Conservation (phyloP, 2,797 vertebrate genomes). For the Chaetophractus vellerosus region DNA sequence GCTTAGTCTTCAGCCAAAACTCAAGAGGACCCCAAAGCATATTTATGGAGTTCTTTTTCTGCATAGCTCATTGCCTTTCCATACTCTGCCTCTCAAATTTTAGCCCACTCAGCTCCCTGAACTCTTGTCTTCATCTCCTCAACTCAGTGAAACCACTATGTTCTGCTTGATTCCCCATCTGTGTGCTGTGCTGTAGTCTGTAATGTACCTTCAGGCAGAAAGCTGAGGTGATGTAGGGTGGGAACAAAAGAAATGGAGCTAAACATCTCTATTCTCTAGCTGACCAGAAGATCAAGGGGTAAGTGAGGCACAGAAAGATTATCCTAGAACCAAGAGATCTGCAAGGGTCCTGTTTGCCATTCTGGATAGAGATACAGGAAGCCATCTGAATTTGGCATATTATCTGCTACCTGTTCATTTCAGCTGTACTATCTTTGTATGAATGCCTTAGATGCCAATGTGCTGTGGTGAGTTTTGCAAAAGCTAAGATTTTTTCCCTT, state of each 20-base stretch:
- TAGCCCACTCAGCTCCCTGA: neutral
- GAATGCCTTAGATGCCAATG: neutral
- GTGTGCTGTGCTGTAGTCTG: neutral
- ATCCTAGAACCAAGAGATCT: slow-evolving; percentile 34
- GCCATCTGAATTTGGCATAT: neutral
- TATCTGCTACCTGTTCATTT: neutral
- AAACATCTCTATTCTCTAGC: neutral
- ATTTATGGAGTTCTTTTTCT: neutral
- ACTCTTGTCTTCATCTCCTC: slow-evolving; percentile 4
- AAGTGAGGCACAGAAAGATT: neutral
- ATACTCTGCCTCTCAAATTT: neutral
- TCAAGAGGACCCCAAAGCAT: neutral
- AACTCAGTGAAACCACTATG: neutral
- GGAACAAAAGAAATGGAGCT: neutral
- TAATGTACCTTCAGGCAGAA: slow-evolving; percentile 33
- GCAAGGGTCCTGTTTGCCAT: neutral
- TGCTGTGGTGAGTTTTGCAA: neutral
- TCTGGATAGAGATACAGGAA: neutral
- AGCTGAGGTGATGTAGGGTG: neutral
- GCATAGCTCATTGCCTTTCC: neutral
- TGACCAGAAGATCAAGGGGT: neutral
- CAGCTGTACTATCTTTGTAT: neutral
- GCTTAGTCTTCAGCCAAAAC: slow-evolving; percentile 1
- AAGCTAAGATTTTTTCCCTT: slow-evolving; percentile 30
- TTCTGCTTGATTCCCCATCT: neutral